Conservation (phyloP, 2,113 vertebrate genomes). For the Cheilinus undulatus region DNA sequence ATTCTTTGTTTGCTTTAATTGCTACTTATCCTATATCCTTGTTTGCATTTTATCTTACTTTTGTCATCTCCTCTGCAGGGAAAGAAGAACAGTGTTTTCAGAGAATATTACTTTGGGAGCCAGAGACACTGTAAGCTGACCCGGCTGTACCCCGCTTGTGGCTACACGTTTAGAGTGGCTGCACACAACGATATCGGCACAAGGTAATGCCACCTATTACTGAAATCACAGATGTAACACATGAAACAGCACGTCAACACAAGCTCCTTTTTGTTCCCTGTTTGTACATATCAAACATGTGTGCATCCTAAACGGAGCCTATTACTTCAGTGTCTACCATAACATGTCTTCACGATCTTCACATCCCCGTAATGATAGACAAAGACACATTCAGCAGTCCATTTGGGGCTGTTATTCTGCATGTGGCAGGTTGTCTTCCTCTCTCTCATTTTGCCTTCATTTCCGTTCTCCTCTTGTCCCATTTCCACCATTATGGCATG, state of each 20-base stretch:
- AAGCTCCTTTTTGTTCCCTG: not conserved
- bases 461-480: conserved; percentile 9
- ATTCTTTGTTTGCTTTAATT: not conserved
- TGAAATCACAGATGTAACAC: conserved; percentile 1
- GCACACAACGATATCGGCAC: conserved; percentile 95
- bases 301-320: not conserved
- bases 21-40: not conserved
- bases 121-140: conserved; percentile 95
- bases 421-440: conserved; percentile 10
- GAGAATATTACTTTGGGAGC: conserved; percentile 95
- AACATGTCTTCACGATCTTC: not conserved
- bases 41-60: not conserved
- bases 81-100: conserved; percentile 95
- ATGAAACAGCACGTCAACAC: not conserved
- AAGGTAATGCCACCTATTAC: conserved; percentile 83
- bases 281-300: not conserved
- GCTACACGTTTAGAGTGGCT: conserved; percentile 96
- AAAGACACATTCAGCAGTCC: not conserved
- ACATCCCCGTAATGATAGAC: not conserved
- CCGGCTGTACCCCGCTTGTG: conserved; percentile 92
- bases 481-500: conserved; percentile 22
- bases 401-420: conserved; percentile 10
- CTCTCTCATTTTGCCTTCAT: conserved; percentile 28
- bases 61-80: conserved; percentile 83
- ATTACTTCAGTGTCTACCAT: not conserved